Evolutionary conservation across 2,888 invertebrate genomes (phyloP), one percentile per base, ranked within the genome.

Genomic region (Furcula furcula): DNA sequence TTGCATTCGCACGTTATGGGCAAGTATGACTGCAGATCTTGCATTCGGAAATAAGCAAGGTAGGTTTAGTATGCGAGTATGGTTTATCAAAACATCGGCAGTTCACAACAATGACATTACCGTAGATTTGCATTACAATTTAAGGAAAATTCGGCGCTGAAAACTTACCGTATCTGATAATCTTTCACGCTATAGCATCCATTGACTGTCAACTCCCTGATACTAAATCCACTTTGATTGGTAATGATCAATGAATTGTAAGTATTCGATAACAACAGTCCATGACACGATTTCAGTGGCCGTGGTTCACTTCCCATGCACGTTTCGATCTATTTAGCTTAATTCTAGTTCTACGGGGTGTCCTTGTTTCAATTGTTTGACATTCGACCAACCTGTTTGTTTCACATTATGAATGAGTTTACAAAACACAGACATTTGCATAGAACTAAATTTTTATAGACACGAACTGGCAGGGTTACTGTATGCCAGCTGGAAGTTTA

Each of bases 281-380:
- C 36, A 29, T 37, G 43, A 38, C 44, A 43, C 21, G 25, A 13
- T 40, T 42, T 10, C 10, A 13, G 9, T 33, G 46, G 31, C 52
- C 44, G 27, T 39, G 41, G 15, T 7, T 13, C 13, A 15, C 28
- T 42, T 34, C 32, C 38, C 22, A 29, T 36, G 16, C 7, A 27
- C 28, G 26, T 40, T 36, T 22, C 34, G 39, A 36, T 31, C 30
- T 13, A 41, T 43, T 46, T 34, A 39, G 29, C 16, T 33, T n/a
- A 34, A 40, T 41, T 35, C 20, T 29, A 32, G 29, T 21, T 31
- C 21, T 35, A 30, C 19, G 12, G 19, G 12, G 19, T 23, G 44
- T 37, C 45, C 40, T 40, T 15, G 39, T 7, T 26, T 43, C 33
- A 37, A 44, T 44, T 35, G 34, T 7, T 18, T 37, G 7, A 18